Evolutionary conservation across 2,888 invertebrate species (phyloP), one percentile per base, ranked within the genome.

Genomic region (Unio pictorum): DNA sequence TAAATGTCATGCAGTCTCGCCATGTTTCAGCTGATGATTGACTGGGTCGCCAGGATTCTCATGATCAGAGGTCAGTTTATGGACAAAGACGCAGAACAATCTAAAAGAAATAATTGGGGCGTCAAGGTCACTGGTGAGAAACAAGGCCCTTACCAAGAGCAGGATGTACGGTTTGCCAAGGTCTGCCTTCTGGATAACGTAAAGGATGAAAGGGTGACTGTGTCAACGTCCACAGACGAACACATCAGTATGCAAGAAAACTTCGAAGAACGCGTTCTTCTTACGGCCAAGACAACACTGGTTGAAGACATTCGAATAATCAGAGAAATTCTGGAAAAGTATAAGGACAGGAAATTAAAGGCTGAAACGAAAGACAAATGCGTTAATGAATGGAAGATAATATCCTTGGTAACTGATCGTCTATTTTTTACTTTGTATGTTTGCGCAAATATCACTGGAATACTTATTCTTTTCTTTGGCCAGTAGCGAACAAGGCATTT

Each of bases 351-450:
- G 68, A 87, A 88, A 69, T 76, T 79, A 5, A 81, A 80, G 61
- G 70, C 81, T 64, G 88, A 88, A 68, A 72, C 76, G 58, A 84
- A 83, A 65, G 84, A 86, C 55, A 84, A 83, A 68, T 79, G 81
- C 64, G 72, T 85, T 17, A 72, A 85, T 26, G 88, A 88, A 64
- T 88, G 88, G 88, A 78, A 85, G 68, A 81, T 86, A 18, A 86
- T 88, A 61, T 87, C 86, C 62, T 82, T 86, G 68, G 83, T 88
- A 20, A 84, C 87, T 0, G 88, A 88, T 72, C 73, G 88, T 59
- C 70, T 87, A 30, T 85, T 88, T 78, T 87, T 88, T 69, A 79
- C 84, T 60, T 73, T 82, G 45, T 88, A 87, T 73, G 68, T 88
- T 18, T 23, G 85, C 26, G 81, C 86, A 63, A 87, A 87, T 65